Percentiles rank a stretch among this genome's conserved stretches.
These are phyloP conservation scores for Aplysina aerophoba DNA, from an alignment of 37 sponge, comb jelly and placozoan species.

Conservation along the genomic window DNA sequence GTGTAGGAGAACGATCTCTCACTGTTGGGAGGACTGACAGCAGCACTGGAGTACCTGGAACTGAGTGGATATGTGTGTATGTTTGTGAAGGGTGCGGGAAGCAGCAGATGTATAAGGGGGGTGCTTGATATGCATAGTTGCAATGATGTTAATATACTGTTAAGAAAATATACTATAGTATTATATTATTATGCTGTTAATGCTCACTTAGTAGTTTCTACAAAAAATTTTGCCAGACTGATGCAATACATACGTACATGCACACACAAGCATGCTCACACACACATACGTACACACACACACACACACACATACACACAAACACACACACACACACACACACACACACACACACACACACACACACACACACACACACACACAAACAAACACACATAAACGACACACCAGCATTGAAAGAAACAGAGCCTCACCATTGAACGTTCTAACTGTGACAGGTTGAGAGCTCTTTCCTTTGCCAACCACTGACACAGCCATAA, in stretches of 20 bases:
- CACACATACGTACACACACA: conserved; percentile 24
- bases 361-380: conserved; percentile 28
- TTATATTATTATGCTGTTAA: too few relatives aligned
- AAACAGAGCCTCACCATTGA: background rate
- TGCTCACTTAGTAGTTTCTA: too few relatives aligned
- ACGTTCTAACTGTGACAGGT: background rate
- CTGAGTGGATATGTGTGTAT: background rate
- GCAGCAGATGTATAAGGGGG: background rate
- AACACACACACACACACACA: conserved; percentile 28
- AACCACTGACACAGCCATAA: too few relatives aligned
- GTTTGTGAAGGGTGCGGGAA: background rate
- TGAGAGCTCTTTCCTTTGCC: too few relatives aligned
- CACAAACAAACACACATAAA: background rate
- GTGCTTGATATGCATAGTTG: background rate
- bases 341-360: conserved; percentile 35
- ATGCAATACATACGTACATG: too few relatives aligned
- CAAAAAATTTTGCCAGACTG: background rate
- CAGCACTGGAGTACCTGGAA: background rate
- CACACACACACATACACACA: background rate
- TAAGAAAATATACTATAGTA: too few relatives aligned
- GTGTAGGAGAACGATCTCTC: background rate
- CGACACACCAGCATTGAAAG: too few relatives aligned
- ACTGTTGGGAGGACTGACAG: background rate
- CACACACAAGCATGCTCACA: too few relatives aligned
- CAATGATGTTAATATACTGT: background rate